These are phyloP conservation scores for Neomorphus geoffroyi DNA, from an alignment of 2,797 vertebrate genomes.

Conservation along the genomic window DNA sequence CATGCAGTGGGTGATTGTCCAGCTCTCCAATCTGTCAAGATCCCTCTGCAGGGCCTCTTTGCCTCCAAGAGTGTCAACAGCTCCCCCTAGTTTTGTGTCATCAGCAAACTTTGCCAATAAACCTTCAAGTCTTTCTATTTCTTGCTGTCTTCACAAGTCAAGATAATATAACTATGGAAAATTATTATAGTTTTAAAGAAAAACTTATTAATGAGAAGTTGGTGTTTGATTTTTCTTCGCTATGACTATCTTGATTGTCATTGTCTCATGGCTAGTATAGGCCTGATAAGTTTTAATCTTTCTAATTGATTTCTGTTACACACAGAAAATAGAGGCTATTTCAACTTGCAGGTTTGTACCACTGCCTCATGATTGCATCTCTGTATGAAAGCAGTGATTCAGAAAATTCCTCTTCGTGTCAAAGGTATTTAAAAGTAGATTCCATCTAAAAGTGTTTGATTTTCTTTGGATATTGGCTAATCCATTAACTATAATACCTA, in stretches of 20 bases:
- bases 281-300: not conserved
- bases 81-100: no score
- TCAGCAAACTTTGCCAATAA: no score
- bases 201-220: not conserved
- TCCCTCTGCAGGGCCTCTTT: no score
- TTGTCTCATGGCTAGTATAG: not conserved
- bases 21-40: no score
- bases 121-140: not conserved
- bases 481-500: not conserved
- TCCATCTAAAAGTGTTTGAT: not conserved
- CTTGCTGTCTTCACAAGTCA: not conserved
- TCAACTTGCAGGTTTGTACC: not conserved
- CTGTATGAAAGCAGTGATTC: not conserved
- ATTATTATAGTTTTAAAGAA: not conserved
- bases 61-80: no score
- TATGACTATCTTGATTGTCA: not conserved
- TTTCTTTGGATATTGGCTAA: not conserved
- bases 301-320: not conserved
- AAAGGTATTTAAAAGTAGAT: not conserved
- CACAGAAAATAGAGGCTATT: not conserved
- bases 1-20: no score
- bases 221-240: not conserved
- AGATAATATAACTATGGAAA: not conserved
- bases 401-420: not conserved
- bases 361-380: not conserved